Base-by-base conservation (phyloP, 2,888 invertebrate species). In the Pharmacophagus antenor region DNA sequence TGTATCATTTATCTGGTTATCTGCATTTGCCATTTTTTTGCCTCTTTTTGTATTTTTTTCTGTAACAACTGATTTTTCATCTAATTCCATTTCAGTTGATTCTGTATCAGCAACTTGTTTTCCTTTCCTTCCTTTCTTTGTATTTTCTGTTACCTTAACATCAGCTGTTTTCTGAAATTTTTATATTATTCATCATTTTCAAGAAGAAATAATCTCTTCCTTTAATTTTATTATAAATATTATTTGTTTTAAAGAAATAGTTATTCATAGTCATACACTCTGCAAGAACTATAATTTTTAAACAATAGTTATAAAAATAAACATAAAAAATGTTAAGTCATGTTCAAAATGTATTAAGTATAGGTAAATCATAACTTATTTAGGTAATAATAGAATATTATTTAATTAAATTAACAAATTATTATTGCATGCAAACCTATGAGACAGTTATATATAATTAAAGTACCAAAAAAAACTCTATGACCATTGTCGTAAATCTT, bases 81-180 rank as follows among this genome's bases (percentile, higher is more conserved):
- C 70, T 50, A 76, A 62, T 15, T 68, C 73, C 46, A 69, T 52
- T 51, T 80, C 80, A 53, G 66, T 68, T 60, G 72, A 70, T 61
- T 72, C 74, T 23, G 63, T 56, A 17, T 76, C 80, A 66, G 72
- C 70, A 48, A 73, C 68, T 60, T 64, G 70, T 73, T 89, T 90
- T 25, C 76, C 77, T 74, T 85, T 88, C 0, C 85, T 84, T 21
- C 82, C 83, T 67, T 85, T 88, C 73, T 85, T 85, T 25, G 85
- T 73, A 56, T 71, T 82, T 69, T 82, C 84, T 50, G 75, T 66
- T 58, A 74, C 71, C 72, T 86, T 84, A 42, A 78, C 74, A 65
- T 85, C 86, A 23, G 48, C 74, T 64, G 79, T 69, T 81, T 89
- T 89, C 89, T 89, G 85, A 50, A 83, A 82, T 63, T 23, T 27